Evolutionary conservation across 2,888 invertebrate genomes (phyloP), one percentile per base, ranked within the genome.

Genomic region (Diadegma fenestrale): DNA sequence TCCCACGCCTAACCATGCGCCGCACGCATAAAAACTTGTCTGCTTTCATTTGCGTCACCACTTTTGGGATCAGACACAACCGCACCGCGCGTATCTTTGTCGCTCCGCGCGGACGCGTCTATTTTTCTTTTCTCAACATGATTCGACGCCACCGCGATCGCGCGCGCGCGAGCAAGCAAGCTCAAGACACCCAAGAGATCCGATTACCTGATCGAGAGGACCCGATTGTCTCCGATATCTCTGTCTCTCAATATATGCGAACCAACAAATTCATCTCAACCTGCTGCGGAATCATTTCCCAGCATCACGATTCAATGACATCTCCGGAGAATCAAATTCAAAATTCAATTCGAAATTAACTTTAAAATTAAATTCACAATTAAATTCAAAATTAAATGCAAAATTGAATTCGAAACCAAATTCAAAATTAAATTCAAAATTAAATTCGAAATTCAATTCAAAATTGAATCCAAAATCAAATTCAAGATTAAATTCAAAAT

Each of bases 1-100:
- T 91, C 89, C 89, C 91, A 90, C 89, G 90, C 87, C 87, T 84
- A 86, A 82, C 82, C 85, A 83, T 81, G 7, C 7, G 10, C 37
- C 37, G 37, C 78, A 86, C 85, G 80, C 82, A 84, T 85, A 66
- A 54, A 80, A 85, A 86, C 86, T 87, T 89, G 88, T 87, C 87
- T 81, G 88, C 85, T 87, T 88, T 87, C 86, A 84, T 90, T 90
- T 87, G 87, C 87, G 86, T 88, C 88, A 87, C 85, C 85, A 86
- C 87, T 87, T 89, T 87, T 85, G 79, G 79, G 84, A 85, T 86
- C 88, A 83, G 80, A 80, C 75, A 81, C 78, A 85, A 68, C 80
- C 69, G 82, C 87, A 85, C 88, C 84, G 83, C 84, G n/a, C n/a
- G n/a, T n/a, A n/a, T n/a, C n/a, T n/a, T n/a, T 85, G 84, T 82